Percentiles rank a stretch among this genome's conserved stretches.
phyloP scores from a whole-genome alignment of 2,113 vertebrate genomes.

The Microtus oregoni region DNA sequence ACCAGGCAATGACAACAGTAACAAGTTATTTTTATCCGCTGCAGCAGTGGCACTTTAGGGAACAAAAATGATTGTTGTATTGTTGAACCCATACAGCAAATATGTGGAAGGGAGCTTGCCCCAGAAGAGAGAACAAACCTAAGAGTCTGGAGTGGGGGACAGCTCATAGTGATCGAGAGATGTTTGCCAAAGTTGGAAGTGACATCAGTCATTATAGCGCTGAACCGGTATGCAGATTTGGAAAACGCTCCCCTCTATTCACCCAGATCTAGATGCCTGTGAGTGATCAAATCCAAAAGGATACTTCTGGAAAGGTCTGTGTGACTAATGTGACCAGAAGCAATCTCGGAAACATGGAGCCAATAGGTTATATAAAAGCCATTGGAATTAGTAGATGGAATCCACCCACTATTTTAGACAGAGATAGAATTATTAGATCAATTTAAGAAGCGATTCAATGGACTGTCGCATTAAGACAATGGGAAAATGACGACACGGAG shows the following conservation, averaged over 20 bases:
- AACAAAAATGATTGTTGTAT: conserved; percentile 80
- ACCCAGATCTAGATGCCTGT: not conserved
- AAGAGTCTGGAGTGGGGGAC: conserved; percentile 73
- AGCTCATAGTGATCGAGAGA: conserved; percentile 82
- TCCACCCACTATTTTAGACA: conserved; percentile 48
- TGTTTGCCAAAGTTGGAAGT: conserved; percentile 82
- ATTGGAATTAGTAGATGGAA: conserved; percentile 28
- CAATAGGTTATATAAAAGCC: conserved; percentile 44
- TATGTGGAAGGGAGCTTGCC: conserved; percentile 80
- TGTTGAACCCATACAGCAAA: conserved; percentile 78
- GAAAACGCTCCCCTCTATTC: conserved; percentile 46
- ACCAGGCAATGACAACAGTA: conserved; percentile 56
- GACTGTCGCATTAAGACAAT: conserved; percentile 18
- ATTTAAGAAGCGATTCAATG: conserved; percentile 46
- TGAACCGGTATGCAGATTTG: conserved; percentile 77
- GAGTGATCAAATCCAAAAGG: not conserved
- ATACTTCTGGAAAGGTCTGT: not conserved
- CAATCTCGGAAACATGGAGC: conserved; percentile 26
- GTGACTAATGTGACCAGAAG: conserved; percentile 38
- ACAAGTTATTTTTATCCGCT: conserved; percentile 77
- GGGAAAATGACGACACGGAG: conserved; percentile 51
- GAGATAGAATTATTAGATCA: not conserved
- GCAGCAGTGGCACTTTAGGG: conserved; percentile 72
- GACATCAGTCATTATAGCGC: conserved; percentile 85
- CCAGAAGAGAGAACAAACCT: conserved; percentile 74